These are phyloP conservation scores for Heliconius sara DNA, from an alignment of 2,888 invertebrate genomes.

Conservation along the genomic window DNA sequence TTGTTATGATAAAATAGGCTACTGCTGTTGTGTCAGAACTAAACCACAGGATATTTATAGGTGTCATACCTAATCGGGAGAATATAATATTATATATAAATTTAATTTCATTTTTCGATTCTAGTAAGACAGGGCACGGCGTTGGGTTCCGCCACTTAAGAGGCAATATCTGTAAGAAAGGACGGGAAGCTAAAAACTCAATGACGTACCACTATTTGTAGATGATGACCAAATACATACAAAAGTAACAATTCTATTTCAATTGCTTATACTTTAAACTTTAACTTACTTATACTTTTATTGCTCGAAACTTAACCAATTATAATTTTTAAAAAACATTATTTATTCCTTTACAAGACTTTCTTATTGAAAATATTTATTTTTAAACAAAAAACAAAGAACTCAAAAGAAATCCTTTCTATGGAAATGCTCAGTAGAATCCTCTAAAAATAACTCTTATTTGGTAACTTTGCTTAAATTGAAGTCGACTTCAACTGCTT, in stretches of 20 bases:
- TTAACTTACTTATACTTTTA: neutral
- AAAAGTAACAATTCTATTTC: neutral
- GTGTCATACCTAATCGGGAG: too few species aligned
- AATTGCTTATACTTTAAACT: neutral
- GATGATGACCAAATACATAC: neutral
- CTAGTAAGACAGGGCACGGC: neutral
- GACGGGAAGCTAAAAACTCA: neutral
- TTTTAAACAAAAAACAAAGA: neutral
- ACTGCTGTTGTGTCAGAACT: neutral
- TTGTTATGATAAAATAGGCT: too few species aligned
- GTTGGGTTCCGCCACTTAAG: neutral
- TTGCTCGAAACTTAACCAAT: neutral
- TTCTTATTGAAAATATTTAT: neutral
- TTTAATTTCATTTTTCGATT: too few species aligned
- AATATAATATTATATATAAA: too few species aligned
- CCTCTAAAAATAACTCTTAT: neutral
- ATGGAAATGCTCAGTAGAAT: neutral
- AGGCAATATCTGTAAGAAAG: neutral
- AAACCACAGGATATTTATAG: neutral
- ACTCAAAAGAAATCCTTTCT: slow-evolving; percentile 5
- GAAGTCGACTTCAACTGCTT: neutral
- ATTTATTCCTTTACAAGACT: neutral
- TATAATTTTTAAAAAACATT: neutral
- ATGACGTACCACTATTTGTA: neutral
- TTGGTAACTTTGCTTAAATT: neutral